Conservation (phyloP, 2,797 vertebrate genomes). For the Ceryle rudis region DNA sequence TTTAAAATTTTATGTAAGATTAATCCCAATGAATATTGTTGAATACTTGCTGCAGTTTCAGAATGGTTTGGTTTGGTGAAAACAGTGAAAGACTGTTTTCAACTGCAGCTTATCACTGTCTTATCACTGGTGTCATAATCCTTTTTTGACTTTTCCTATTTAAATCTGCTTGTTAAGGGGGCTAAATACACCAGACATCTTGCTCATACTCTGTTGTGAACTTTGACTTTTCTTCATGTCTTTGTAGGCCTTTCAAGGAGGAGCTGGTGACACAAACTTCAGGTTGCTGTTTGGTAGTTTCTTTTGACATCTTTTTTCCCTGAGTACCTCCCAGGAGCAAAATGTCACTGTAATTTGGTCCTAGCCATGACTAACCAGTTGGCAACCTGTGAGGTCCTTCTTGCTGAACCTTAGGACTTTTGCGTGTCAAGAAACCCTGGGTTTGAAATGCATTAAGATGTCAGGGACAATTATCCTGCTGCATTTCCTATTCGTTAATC, state of each 20-base stretch:
- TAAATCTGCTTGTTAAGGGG: neutral
- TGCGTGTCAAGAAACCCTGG: neutral
- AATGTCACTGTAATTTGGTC: conserved; percentile 61
- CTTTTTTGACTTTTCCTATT: neutral
- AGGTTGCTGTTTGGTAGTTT: conserved; percentile 3
- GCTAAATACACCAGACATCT: neutral
- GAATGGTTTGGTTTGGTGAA: neutral
- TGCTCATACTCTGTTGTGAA: neutral
- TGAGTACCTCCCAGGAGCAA: conserved; percentile 37
- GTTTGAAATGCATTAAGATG: conserved; percentile 38
- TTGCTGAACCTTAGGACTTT: conserved; percentile 30
- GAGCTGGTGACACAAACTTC: conserved; percentile 8
- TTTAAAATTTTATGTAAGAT: neutral
- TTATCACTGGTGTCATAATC: neutral
- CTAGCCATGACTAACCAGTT: conserved; percentile 28
- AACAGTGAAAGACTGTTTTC: neutral
- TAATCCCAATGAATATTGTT: neutral
- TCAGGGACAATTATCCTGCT: conserved; percentile 20
- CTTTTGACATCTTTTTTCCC: conserved; percentile 55
- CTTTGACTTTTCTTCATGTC: neutral
- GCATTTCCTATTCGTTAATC: conserved; percentile 29
- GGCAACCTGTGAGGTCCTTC: conserved; percentile 46
- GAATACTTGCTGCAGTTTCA: neutral
- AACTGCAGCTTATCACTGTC: neutral
- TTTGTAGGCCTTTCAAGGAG: neutral